Conservation (phyloP, 2,888 invertebrate genomes). For the Pollenia labialis region DNA sequence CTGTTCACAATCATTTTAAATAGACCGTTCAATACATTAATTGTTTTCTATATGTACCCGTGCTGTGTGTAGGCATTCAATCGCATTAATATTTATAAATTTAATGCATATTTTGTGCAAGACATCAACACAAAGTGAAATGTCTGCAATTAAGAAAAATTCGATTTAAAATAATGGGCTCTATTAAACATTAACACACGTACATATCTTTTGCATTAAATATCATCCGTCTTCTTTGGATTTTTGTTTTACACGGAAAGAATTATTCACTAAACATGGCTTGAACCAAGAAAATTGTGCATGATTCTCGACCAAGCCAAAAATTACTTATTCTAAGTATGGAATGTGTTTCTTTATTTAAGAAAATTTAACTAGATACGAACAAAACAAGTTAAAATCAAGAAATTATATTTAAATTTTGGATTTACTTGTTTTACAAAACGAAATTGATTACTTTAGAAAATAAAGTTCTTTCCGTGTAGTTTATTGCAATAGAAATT, state of each 20-base stretch:
- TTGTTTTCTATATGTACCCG: conserved; percentile 76
- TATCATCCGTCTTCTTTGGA: neutral
- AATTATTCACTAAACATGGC: too few relatives aligned
- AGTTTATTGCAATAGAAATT: too few relatives aligned
- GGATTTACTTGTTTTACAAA: too few relatives aligned
- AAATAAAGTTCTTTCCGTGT: too few relatives aligned
- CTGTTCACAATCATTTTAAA: conserved; percentile 74
- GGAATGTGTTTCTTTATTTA: too few relatives aligned
- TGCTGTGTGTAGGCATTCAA: conserved; percentile 53
- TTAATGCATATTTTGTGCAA: conserved; percentile 43
- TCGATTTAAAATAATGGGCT: conserved; percentile 40
- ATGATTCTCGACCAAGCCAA: too few relatives aligned
- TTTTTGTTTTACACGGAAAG: neutral
- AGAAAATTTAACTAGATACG: too few relatives aligned
- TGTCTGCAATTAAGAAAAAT: conserved; percentile 34
- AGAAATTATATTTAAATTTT: too few relatives aligned
- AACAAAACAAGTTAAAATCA: too few relatives aligned
- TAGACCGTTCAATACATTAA: conserved; percentile 80
- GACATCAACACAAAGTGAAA: conserved; percentile 29
- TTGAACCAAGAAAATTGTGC: too few relatives aligned
- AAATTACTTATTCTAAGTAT: too few relatives aligned
- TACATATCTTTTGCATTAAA: neutral
- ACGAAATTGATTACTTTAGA: too few relatives aligned
- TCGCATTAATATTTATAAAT: conserved; percentile 55
- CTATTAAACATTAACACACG: conserved; percentile 41